Conservation (phyloP, 2,113 vertebrate species). For the Otis tarda region DNA sequence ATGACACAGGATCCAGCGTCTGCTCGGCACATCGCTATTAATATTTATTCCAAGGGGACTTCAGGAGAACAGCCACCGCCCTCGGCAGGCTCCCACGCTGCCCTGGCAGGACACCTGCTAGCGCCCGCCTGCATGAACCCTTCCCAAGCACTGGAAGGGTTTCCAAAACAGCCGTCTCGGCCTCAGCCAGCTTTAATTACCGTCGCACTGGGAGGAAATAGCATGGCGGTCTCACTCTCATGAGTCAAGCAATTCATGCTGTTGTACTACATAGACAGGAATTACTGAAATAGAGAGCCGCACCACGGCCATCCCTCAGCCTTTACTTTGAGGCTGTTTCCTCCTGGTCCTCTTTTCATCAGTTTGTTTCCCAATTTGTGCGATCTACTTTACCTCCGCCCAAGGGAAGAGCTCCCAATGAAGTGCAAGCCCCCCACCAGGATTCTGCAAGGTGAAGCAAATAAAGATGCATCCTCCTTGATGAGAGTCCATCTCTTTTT, state of each 20-base stretch:
- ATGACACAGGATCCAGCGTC: not conserved
- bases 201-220: not conserved
- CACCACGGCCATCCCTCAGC: accelerated
- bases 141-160: not conserved
- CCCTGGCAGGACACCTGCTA: too few relatives aligned
- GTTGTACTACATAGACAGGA: accelerated
- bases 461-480: too few relatives aligned
- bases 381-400: too few relatives aligned
- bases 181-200: not conserved
- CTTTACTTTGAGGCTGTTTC: not conserved
- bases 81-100: accelerated
- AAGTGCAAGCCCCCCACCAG: not conserved
- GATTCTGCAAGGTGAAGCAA: not conserved
- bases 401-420: accelerated
- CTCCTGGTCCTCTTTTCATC: not conserved
- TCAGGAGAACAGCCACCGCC: not conserved
- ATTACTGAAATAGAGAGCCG: accelerated
- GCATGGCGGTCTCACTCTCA: accelerated
- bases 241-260: not conserved
- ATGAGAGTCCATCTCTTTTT: not conserved
- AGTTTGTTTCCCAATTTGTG: accelerated
- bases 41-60: not conserved
- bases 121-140: accelerated
- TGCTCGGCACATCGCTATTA: not conserved
- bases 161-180: not conserved